Percentiles rank a stretch among this genome's conserved stretches.
phyloP scores from a whole-genome alignment of 1,140 invertebrate species.

The Drosophila tsacasi region DNA sequence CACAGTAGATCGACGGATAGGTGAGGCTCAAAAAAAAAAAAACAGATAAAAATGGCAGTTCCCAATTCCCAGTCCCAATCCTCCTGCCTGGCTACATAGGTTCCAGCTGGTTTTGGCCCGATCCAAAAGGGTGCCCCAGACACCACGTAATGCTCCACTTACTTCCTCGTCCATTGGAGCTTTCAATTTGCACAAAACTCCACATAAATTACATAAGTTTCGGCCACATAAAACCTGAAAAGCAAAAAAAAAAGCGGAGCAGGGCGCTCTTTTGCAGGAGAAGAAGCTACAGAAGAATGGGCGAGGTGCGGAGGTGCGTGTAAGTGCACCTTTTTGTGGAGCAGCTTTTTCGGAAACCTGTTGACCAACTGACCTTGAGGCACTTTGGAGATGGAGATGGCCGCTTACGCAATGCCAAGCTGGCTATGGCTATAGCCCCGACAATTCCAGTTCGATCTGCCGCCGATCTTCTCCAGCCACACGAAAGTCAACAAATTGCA shows the following conservation, averaged over 20 bases:
- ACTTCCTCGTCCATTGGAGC: slow-evolving; percentile 73
- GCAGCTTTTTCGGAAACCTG: slow-evolving; percentile 56
- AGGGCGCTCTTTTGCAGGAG: slow-evolving; percentile 31
- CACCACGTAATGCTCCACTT: slow-evolving; percentile 76
- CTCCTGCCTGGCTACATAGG: slow-evolving; percentile 38
- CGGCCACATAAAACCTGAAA: slow-evolving; percentile 48
- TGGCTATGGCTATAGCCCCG: background rate
- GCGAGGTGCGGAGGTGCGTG: slow-evolving; percentile 15
- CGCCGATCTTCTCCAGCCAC: slow-evolving; percentile 33
- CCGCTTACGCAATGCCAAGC: slow-evolving; percentile 59
- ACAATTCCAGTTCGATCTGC: slow-evolving; percentile 38
- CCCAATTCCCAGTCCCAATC: slow-evolving; percentile 16
- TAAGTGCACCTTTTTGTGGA: slow-evolving; percentile 61
- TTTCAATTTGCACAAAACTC: slow-evolving; percentile 82
- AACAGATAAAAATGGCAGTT: slow-evolving; percentile 23
- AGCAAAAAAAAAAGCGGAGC: slow-evolving; percentile 15
- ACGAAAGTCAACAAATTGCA: slow-evolving; percentile 63
- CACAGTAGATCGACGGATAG: slow-evolving; percentile 33
- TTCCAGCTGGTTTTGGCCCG: slow-evolving; percentile 52
- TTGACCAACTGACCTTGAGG: slow-evolving; percentile 77
- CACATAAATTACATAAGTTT: slow-evolving; percentile 80
- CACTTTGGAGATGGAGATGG: slow-evolving; percentile 27
- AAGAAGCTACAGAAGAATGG: slow-evolving; percentile 24
- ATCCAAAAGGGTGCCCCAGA: slow-evolving; percentile 66
- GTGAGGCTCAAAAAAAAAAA: background rate